Conservation (phyloP, 1,140 invertebrate genomes). For the Zelostemma sp. region DNA sequence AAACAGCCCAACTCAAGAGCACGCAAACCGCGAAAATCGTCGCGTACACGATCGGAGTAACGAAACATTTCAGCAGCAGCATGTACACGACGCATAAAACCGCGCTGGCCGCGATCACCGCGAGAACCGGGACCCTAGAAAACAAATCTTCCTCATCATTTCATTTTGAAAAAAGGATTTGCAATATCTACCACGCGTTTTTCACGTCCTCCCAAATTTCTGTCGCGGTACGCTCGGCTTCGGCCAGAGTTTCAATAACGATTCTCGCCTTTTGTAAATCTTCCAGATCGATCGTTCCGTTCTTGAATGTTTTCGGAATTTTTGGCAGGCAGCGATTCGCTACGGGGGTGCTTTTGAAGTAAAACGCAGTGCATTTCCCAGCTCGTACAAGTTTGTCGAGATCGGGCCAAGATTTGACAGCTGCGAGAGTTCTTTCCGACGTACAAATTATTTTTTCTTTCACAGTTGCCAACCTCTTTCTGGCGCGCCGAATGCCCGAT, state of each 20-base stretch:
- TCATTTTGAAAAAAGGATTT: background rate
- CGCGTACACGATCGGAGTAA: constrained; percentile 88
- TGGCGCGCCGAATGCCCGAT: too few species aligned
- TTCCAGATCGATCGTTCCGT: constrained; percentile 32
- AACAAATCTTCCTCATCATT: background rate
- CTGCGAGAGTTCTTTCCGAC: constrained; percentile 70
- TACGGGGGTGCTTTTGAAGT: constrained; percentile 75
- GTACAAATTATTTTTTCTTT: constrained; percentile 77
- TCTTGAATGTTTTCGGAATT: constrained; percentile 30
- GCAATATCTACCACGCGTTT: constrained; percentile 32
- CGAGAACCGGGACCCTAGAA: constrained; percentile 74
- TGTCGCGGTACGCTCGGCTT: constrained; percentile 41
- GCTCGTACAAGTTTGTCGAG: constrained; percentile 62
- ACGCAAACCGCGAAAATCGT: constrained; percentile 81
- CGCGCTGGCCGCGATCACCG: constrained; percentile 75
- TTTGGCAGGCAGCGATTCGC: constrained; percentile 50
- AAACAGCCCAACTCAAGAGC: constrained; percentile 77
- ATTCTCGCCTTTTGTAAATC: constrained; percentile 36
- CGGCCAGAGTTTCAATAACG: constrained; percentile 53
- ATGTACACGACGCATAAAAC: constrained; percentile 89
- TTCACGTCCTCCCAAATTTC: constrained; percentile 39
- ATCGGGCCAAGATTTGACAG: constrained; percentile 18
- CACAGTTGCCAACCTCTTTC: constrained; percentile 59
- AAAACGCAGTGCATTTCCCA: constrained; percentile 81
- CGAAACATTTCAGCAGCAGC: constrained; percentile 87